A percentile compares a stretch with the other conserved stretches of the same genome.
These are phyloP conservation scores for Drosophila ezoana DNA, from an alignment of 2,888 invertebrate species.

Conservation along the genomic window DNA sequence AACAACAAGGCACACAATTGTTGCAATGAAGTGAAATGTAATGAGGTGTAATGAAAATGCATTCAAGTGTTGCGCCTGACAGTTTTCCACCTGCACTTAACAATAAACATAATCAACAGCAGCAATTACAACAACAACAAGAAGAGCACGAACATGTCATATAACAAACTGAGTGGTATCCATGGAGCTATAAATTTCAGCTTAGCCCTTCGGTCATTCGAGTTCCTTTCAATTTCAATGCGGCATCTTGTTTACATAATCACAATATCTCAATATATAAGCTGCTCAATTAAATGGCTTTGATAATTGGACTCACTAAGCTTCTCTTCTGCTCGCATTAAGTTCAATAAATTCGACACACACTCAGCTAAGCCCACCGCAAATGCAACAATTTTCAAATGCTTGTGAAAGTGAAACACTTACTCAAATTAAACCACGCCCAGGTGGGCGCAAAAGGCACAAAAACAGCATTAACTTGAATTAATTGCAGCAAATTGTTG, in stretches of 20 bases:
- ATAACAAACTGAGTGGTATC: constrained; percentile 32
- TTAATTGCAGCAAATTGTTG: too few species aligned
- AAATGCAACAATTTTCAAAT: constrained; percentile 27
- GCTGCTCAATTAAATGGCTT: constrained; percentile 7
- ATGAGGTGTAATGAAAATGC: constrained; percentile 80
- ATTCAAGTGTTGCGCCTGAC: constrained; percentile 70
- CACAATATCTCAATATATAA: background rate
- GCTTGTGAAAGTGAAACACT: constrained; percentile 45
- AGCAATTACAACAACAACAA: constrained; percentile 29
- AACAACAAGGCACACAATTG: constrained; percentile 69
- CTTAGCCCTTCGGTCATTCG: background rate
- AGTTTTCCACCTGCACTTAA: constrained; percentile 72
- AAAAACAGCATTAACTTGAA: constrained; percentile 9
- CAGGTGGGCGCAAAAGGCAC: constrained; percentile 16
- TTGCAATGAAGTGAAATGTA: constrained; percentile 78
- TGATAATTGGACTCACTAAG: constrained; percentile 37
- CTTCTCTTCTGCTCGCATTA: constrained; percentile 4
- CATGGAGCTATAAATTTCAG: constrained; percentile 11
- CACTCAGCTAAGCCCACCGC: constrained; percentile 39
- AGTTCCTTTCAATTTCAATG: constrained; percentile 4
- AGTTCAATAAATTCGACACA: constrained; percentile 3
- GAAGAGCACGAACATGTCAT: constrained; percentile 7
- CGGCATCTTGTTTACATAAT: background rate
- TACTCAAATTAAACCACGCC: constrained; percentile 48
- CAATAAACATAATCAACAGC: constrained; percentile 64